A percentile compares a stretch with the other conserved stretches of the same genome.
Evolutionary conservation across 2,888 invertebrate genomes (phyloP).

Genomic region (Gymnoscelis rufifasciata): DNA sequence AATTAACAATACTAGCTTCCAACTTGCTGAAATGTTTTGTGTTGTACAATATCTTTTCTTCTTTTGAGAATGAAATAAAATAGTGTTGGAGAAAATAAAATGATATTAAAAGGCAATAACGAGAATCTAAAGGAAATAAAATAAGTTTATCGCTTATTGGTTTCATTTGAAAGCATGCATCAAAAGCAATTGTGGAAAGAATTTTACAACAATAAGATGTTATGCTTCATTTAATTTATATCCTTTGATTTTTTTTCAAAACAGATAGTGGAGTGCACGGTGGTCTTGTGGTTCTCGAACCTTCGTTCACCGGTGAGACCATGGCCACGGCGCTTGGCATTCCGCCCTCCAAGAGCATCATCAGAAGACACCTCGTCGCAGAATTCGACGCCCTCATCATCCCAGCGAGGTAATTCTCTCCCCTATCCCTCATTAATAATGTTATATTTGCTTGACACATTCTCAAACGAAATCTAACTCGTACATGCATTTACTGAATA

Average conservation of each 20-base stretch:
- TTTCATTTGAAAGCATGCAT: too few species aligned
- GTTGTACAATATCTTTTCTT: too few species aligned
- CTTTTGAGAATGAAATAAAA: too few species aligned
- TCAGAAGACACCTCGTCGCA: slow-evolving; percentile 92
- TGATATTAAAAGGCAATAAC: too few species aligned
- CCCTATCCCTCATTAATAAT: slow-evolving; percentile 22
- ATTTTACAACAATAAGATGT: too few species aligned
- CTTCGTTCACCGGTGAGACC: slow-evolving; percentile 95
- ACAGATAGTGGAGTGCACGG: slow-evolving; percentile 97
- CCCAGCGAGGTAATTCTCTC: slow-evolving; percentile 88
- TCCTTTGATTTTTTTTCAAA: slow-evolving; percentile 6
- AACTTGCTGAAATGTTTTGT: too few species aligned
- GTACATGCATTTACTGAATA: slow-evolving; percentile 16
- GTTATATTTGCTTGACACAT: slow-evolving; percentile 44
- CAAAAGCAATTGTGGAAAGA: too few species aligned
- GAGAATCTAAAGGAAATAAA: too few species aligned
- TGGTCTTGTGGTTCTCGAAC: slow-evolving; percentile 94
- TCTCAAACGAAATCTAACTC: slow-evolving; percentile 19
- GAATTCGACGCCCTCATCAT: slow-evolving; percentile 94
- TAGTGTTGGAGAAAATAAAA: too few species aligned
- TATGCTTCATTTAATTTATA: background rate
- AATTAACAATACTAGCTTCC: too few species aligned
- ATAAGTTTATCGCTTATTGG: too few species aligned
- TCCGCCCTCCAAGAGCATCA: slow-evolving; percentile 95
- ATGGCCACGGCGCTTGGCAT: slow-evolving; percentile 96